Conservation (phyloP, 1,140 invertebrate species). For the Aphaenogaster ashmeadi region DNA sequence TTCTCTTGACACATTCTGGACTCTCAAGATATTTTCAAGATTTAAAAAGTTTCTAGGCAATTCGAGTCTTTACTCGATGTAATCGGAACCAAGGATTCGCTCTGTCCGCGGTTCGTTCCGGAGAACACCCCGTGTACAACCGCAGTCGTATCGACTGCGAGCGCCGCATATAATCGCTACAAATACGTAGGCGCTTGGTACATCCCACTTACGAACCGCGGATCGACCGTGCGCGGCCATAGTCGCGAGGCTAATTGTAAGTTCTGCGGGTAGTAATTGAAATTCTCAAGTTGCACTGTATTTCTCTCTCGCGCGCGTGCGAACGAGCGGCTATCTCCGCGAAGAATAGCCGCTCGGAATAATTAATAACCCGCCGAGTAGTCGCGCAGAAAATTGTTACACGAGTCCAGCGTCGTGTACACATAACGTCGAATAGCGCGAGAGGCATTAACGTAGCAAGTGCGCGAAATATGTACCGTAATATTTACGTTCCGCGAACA, state of each 20-base stretch:
- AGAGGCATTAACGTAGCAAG: slow-evolving; percentile 1
- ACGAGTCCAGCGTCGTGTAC: not conserved
- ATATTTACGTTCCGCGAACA: slow-evolving; percentile 38
- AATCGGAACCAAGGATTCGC: not conserved
- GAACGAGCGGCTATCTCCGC: slow-evolving; percentile 7
- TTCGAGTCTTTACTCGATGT: not conserved
- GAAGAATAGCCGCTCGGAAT: slow-evolving; percentile 14
- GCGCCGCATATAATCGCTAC: slow-evolving; percentile 61
- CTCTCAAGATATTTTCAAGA: not conserved
- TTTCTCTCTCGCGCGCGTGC: not conserved
- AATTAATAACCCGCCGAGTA: slow-evolving; percentile 36
- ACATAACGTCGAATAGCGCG: not conserved
- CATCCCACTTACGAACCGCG: slow-evolving; percentile 46
- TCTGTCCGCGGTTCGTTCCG: not conserved
- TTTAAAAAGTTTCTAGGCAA: not conserved
- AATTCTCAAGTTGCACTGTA: slow-evolving; percentile 53
- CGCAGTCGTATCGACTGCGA: slow-evolving; percentile 27
- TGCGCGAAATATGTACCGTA: slow-evolving; percentile 7
- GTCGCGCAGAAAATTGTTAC: slow-evolving; percentile 34
- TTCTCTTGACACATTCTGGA: not conserved
- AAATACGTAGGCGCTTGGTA: slow-evolving; percentile 30
- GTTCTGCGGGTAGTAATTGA: slow-evolving; percentile 57
- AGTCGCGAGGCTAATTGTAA: slow-evolving; percentile 62
- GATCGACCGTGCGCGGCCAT: slow-evolving; percentile 53
- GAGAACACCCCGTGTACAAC: not conserved